Base-by-base conservation (phyloP, 2,113 vertebrate species). In the Marcusenius ussheri region DNA sequence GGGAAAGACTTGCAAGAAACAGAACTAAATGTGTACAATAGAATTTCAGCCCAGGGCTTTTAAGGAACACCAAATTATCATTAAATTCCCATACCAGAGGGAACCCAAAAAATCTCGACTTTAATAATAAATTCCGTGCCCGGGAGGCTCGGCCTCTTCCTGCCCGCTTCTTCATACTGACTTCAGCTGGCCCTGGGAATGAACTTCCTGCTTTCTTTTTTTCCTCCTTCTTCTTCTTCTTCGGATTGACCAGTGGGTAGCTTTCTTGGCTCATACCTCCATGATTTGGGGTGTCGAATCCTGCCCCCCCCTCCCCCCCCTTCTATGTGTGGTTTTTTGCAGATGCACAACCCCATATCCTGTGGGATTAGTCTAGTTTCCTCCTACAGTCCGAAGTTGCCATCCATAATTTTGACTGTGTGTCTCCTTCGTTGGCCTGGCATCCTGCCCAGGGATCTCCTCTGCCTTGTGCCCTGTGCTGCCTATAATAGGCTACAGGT, bases 1-100 rank as follows among this genome's bases (percentile, higher is more conserved):
- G 74, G 74, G n/a, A 19, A 7, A 3, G 74, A 80, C 35, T 42
- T 8, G 74, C 35, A 5, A 42, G 74, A 42, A 42, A 19, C 35
- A 80, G 15, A 80, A 39, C 74, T 42, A 42, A 42, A 80, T 42
- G 6, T 39, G 17, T 80, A 39, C 62, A 70, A 31, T n/a, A 17
- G 15, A 80, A 42, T 80, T 42, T 80, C 74, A 80, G 74, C 74
- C 74, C 74, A 17, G 17, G 35, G 74, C 62, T 42, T 80, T 80
- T 80, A 42, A 80, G 74, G 74, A 80, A 80, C 15, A 80, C 35
- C 74, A 19, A 80, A 80, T 80, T 42, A 80, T 80, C 74, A 42
- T 80, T 80, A 80, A 80, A 80, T 80, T 80, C 70, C 70, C 31
- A 77, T 77, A 77, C 70, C 74, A 42, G 35, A 80, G 74, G 31